Base-by-base conservation (phyloP, 2,797 vertebrate species). In the Notoglanidium macrostoma region DNA sequence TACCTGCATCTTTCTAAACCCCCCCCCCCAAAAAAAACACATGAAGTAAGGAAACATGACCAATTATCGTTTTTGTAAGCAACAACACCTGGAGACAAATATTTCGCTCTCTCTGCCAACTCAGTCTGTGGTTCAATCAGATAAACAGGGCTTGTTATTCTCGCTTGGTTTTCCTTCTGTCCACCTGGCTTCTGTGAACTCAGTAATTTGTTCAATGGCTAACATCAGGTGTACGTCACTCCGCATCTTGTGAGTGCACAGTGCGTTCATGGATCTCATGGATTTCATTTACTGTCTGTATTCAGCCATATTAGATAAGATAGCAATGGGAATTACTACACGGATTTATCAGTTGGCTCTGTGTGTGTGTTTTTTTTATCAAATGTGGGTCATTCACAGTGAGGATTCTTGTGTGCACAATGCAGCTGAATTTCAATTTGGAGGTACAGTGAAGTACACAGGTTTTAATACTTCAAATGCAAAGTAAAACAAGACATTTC, bases 31-130 rank as follows among this genome's bases (percentile, higher is more conserved):
- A 83, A 6, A 72, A 14, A 79, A 40, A 74, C 55, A 19, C 54
- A 85, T 49, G 86, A 74, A 78, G 61, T 85, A 90, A 83, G 23
- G 55, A 83, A 81, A 68, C 70, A 17, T 87, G 32, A 35, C n/a
- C 61, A 29, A 72, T 88, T 70, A 82, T 70, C 35, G 59, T 0
- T 63, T 26, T 76, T 72, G 85, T n/a, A 32, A 15, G 54, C 54
- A n/a, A 73, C 73, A 21, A 44, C 54, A 73, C 74, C 57, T 74
- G 51, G 17, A 88, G 17, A 85, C 72, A 73, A 51, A 40, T 32
- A 67, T 23, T 26, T 21, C 9, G 11, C 26, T 57, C 15, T 68
- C 54, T 23, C 29, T 51, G 83, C 74, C 86, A 78, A 40, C 54
- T 32, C 23, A 55, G 14, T 44, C 49, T 73, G n/a, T 73, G 86